These are phyloP conservation scores for Rhyacophila brunnea DNA, from an alignment of 1,140 invertebrate species.

Conservation along the genomic window DNA sequence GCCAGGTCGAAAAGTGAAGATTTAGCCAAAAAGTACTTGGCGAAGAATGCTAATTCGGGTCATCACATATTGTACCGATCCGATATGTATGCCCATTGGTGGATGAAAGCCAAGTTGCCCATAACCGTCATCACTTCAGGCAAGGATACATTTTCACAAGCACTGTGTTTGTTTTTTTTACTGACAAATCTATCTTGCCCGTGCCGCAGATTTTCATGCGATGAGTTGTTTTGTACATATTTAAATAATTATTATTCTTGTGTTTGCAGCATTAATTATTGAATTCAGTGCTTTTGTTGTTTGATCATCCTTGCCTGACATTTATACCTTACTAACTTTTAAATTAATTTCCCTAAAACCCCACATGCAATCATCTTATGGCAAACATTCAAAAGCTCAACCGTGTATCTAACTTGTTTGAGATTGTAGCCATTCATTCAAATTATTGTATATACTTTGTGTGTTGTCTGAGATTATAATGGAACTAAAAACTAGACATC, in stretches of 20 bases:
- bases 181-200: slow-evolving; percentile 14
- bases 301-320: slow-evolving; percentile 59
- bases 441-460: no score
- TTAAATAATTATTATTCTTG: slow-evolving; percentile 13
- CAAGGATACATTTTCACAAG: slow-evolving; percentile 55
- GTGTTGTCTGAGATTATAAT: no score
- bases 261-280: slow-evolving; percentile 19
- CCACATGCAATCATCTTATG: no score
- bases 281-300: slow-evolving; percentile 51
- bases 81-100: slow-evolving; percentile 87
- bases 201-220: slow-evolving; percentile 13
- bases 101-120: slow-evolving; percentile 83
- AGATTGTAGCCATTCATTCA: no score
- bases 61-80: slow-evolving; percentile 67
- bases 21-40: slow-evolving; percentile 47
- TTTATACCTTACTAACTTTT: slow-evolving; percentile 53
- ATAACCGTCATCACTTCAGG: slow-evolving; percentile 62
- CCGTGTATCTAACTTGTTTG: no score
- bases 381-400: no score
- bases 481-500: no score
- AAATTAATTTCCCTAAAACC: slow-evolving; percentile 7
- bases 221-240: slow-evolving; percentile 23
- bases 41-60: slow-evolving; percentile 40
- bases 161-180: slow-evolving; percentile 31
- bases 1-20: slow-evolving; percentile 50